Evolutionary conservation across 2,113 vertebrate species (phyloP).

Genomic region (Phrynocephalus versicolor): DNA sequence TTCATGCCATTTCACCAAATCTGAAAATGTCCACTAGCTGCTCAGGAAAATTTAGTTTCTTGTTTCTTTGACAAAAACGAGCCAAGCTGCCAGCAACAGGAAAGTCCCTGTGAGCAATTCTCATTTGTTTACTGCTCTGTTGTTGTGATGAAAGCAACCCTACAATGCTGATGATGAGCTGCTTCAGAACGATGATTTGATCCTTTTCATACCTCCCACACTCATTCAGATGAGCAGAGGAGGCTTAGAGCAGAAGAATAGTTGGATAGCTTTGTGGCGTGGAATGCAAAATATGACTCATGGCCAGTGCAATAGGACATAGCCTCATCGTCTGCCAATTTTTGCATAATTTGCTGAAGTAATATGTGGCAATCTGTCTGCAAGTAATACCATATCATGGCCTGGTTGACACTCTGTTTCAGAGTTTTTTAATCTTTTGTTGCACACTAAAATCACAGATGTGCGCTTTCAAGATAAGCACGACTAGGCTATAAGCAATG

Average conservation of each 20-base stretch:
- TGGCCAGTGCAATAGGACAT: not conserved
- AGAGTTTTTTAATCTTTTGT: not conserved
- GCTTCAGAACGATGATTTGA: not conserved
- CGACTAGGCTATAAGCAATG: too few relatives aligned
- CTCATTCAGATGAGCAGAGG: not conserved
- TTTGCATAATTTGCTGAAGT: not conserved
- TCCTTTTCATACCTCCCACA: not conserved
- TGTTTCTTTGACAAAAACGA: not conserved
- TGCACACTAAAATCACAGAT: not conserved
- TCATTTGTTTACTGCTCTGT: not conserved
- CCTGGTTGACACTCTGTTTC: not conserved
- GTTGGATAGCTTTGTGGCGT: not conserved
- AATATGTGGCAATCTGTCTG: not conserved
- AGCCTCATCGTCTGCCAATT: not conserved
- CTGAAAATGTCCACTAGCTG: not conserved
- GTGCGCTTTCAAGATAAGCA: too few relatives aligned
- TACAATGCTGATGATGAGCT: not conserved
- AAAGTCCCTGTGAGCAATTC: not conserved
- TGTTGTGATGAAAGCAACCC: not conserved
- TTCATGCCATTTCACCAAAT: not conserved
- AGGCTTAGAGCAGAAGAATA: constrained; percentile 12
- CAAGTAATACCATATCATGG: not conserved
- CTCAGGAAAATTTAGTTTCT: not conserved
- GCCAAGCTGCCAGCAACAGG: not conserved
- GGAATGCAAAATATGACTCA: constrained; percentile 10